Percentiles rank a stretch among this genome's conserved stretches.
These are phyloP conservation scores for Notocelia uddmanniana DNA, from an alignment of 2,888 invertebrate species.

Conservation along the genomic window DNA sequence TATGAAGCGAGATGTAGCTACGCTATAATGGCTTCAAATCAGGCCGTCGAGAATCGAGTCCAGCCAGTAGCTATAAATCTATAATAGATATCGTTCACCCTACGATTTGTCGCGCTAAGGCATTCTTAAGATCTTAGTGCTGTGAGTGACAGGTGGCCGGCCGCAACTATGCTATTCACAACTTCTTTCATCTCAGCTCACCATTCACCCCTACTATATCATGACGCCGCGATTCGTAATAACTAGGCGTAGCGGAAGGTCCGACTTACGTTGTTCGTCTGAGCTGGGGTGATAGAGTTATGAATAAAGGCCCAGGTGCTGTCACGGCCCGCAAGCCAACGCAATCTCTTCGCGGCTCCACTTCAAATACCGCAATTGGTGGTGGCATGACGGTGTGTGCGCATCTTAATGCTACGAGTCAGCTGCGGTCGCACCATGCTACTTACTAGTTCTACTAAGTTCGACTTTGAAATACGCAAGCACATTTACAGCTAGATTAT, in stretches of 20 bases:
- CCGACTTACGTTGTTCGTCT: neutral
- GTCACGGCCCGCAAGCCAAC: conserved; percentile 3
- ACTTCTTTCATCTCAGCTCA: neutral
- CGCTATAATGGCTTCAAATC: neutral
- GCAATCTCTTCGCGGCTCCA: conserved; percentile 29
- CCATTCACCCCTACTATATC: neutral
- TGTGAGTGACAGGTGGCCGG: conserved; percentile 33
- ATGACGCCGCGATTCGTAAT: neutral
- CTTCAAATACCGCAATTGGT: conserved; percentile 41
- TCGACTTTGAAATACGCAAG: neutral
- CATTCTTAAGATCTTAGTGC: conserved; percentile 42
- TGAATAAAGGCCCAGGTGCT: conserved; percentile 14
- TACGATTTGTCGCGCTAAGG: conserved; percentile 8
- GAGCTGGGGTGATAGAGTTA: neutral
- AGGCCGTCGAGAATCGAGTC: conserved; percentile 7
- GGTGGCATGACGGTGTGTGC: conserved; percentile 11
- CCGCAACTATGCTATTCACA: conserved; percentile 15
- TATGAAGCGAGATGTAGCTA: neutral
- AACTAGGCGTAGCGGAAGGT: neutral
- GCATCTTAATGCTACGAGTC: conserved; percentile 7
- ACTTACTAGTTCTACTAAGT: too few species aligned
- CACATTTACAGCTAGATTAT: conserved; percentile 16
- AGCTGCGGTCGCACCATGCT: neutral
- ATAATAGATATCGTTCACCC: neutral
- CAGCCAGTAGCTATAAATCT: neutral